Evolutionary conservation across 2,797 vertebrate genomes (phyloP), one percentile per base, ranked within the genome.

Genomic region (Takifugu rubripes): DNA sequence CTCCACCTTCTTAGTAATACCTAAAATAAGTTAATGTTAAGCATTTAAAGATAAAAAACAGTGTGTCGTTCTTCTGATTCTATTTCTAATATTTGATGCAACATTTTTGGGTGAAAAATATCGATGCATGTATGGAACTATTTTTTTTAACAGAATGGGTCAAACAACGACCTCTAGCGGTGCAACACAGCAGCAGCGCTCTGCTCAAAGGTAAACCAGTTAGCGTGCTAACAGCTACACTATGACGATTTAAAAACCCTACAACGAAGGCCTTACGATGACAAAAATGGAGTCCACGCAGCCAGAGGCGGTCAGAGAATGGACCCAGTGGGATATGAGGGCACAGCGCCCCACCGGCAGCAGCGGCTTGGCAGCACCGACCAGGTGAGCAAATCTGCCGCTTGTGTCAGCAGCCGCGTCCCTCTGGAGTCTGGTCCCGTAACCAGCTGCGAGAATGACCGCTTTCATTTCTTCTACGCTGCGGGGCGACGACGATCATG

Each of bases 391-490:
- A 66, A 88, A 90, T 36, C 33, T 67, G 26, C 89, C 88, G 61
- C 82, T 87, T 4, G 25, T 27, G 59, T 92, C 90, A 2, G 70
- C 79, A n/a, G 61, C 36, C 9, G 93, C 76, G 14, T 94, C 93
- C 62, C 78, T 55, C 74, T 91, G 90, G 5, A 94, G 82, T 72
- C 93, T 82, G 57, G 92, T 94, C 1, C 92, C 93, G 67, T 93
- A 94, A 0, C 93, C 93, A 21, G 92, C 93, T 15, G 90, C 92
- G 27, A 94, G 83, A 52, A 94, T 84, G 1, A 93, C 81, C 0
- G 88, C 92, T 61, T 92, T 93, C 92, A 94, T 93, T 52, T 6
- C 36, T 14, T 3, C 12, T 33, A 2, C 33, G 1, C 33, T 33
- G 33, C 27, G 27, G 27, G 27, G 27, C 27, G 8, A 7, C 27